Evolutionary conservation across 2,888 invertebrate species (phyloP), one percentile per base, ranked within the genome.

Genomic region (Cephus spinipes): DNA sequence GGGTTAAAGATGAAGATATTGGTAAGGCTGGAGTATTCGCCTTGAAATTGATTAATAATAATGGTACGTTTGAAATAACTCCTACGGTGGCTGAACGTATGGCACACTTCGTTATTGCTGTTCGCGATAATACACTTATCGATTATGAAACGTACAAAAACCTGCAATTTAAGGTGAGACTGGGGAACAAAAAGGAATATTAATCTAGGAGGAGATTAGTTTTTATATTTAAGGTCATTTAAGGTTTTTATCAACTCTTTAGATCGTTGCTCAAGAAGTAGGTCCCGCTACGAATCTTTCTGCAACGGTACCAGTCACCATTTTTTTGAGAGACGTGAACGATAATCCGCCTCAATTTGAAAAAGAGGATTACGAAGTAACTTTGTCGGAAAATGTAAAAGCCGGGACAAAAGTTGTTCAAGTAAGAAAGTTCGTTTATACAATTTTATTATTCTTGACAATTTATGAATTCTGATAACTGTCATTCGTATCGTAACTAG

Each of bases 1-100:
- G 94, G 91, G 95, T 96, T 11, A 95, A 94, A 82, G 96, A 96
- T 88, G 95, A 96, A 87, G 96, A 96, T 86, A 94, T 95, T 81
- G 96, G 96, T n/a, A 96, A 96, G 89, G 95, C 96, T 85, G 97
- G 97, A 11, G 95, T 97, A 11, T 97, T 97, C 89, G 95, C 96
- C 0, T 92, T 98, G 40, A 94, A 94, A 68, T 91, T 98, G 82
- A 93, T 94, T 23, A 96, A 95, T 79, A 97, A 97, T 90, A 97
- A 97, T 90, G 97, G 96, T 68, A 97, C 97, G 4, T 98, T 98
- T 89, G 97, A 97, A 90, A 95, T 98, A 78, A 94, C 94, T 11
- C 98, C 98, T 0, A 94, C 95, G 55, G 96, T 97, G 1, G 96
- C 96, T 0, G 96, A 97, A 89, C 94, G 96, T 79, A 94, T 94